Conservation (phyloP, 2,113 vertebrate species). For the Callopanchax toddi region DNA sequence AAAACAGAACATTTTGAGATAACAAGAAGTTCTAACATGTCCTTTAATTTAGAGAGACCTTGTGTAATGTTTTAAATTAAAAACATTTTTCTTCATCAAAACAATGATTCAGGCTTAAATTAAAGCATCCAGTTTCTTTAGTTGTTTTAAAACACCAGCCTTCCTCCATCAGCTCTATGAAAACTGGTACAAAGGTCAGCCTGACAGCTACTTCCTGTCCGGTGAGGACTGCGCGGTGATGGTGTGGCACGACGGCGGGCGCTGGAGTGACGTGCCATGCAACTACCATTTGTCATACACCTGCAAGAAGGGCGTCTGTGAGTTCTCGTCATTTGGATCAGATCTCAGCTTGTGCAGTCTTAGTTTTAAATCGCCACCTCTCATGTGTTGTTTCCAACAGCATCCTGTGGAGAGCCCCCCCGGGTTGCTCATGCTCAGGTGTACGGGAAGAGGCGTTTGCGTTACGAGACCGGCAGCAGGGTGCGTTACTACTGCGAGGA, state of each 20-base stretch:
- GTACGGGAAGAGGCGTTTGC: slow-evolving; percentile 82
- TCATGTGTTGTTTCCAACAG: slow-evolving; percentile 40
- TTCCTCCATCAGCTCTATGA: slow-evolving; percentile 85
- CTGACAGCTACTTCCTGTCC: slow-evolving; percentile 96
- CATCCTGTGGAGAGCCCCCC: slow-evolving; percentile 85
- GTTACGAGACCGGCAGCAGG: slow-evolving; percentile 82
- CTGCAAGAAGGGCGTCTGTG: slow-evolving; percentile 94
- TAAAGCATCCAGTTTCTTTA: not conserved
- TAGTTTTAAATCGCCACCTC: not conserved
- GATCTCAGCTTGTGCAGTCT: not conserved
- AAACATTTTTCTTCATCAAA: no score
- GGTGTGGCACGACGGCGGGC: slow-evolving; percentile 91
- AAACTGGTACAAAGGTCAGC: slow-evolving; percentile 92
- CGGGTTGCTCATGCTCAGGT: slow-evolving; percentile 77
- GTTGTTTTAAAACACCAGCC: not conserved
- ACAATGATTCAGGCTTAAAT: no score
- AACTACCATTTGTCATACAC: slow-evolving; percentile 97
- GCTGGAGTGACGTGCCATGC: slow-evolving; percentile 95
- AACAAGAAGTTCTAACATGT: no score
- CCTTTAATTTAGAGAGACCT: no score
- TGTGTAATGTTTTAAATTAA: no score
- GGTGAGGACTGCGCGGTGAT: slow-evolving; percentile 96
- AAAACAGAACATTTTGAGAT: no score
- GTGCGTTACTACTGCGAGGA: slow-evolving; percentile 85
- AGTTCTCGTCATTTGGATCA: slow-evolving; percentile 56